A percentile compares a stretch with the other conserved stretches of the same genome.
Evolutionary conservation across 2,797 vertebrate species (phyloP).

Genomic region (Chaetodon trifasciatus): DNA sequence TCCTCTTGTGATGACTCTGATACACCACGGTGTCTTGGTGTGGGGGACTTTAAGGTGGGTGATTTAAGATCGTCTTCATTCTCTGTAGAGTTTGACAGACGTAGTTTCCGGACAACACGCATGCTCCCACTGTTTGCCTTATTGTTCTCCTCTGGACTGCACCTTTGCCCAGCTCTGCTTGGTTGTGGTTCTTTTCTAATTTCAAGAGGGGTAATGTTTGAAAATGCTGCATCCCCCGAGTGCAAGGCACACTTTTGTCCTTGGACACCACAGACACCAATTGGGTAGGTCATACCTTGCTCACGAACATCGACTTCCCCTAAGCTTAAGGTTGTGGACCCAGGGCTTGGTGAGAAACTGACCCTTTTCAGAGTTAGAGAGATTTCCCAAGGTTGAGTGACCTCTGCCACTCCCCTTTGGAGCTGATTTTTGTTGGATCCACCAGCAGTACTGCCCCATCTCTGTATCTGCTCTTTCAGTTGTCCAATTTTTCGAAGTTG

Average conservation of each 20-base stretch:
- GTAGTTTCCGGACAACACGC: conserved; percentile 80
- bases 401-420: conserved; percentile 76
- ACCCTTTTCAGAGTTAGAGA: conserved; percentile 84
- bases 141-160: conserved; percentile 54
- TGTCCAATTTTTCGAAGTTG: conserved; percentile 80
- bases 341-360: conserved; percentile 64
- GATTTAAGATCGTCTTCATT: conserved; percentile 75
- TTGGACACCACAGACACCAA: conserved; percentile 82
- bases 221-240: conserved; percentile 74
- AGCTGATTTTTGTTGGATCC: conserved; percentile 80
- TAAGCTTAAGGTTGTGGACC: conserved; percentile 65
- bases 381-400: conserved; percentile 85
- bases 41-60: conserved; percentile 53
- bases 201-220: conserved; percentile 74
- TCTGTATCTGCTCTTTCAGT: conserved; percentile 82
- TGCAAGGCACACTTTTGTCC: conserved; percentile 85
- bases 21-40: conserved; percentile 45
- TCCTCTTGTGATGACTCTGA: conserved; percentile 85
- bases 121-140: conserved; percentile 66
- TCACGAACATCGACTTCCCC: conserved; percentile 80
- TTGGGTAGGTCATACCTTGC: conserved; percentile 81
- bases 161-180: conserved; percentile 58
- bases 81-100: conserved; percentile 79
- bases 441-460: conserved; percentile 75
- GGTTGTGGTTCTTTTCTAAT: conserved; percentile 75